A percentile compares a stretch with the other conserved stretches of the same genome.
These are phyloP conservation scores for Galerucella pusilla DNA, from an alignment of 2,888 invertebrate species.

Conservation along the genomic window DNA sequence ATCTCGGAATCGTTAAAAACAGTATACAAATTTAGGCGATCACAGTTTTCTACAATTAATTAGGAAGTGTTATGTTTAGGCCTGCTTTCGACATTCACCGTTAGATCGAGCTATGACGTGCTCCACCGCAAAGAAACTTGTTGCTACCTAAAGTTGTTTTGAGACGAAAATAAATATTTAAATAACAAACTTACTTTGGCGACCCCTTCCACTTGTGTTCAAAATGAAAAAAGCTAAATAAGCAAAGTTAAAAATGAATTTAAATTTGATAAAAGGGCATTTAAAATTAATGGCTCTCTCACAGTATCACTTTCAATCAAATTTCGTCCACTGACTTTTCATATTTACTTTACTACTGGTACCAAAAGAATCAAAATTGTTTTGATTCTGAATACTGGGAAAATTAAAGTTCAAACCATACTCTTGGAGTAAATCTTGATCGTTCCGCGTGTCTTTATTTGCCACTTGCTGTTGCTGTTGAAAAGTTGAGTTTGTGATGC, in stretches of 20 bases:
- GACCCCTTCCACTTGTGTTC: neutral
- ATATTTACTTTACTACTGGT: conserved; percentile 64
- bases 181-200: neutral
- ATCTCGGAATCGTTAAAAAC: too few species aligned
- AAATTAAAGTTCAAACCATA: conserved; percentile 77
- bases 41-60: too few species aligned
- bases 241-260: conserved; percentile 16
- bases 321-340: conserved; percentile 72
- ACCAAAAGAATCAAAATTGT: conserved; percentile 58
- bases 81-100: too few species aligned
- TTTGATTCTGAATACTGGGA: conserved; percentile 47
- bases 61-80: too few species aligned
- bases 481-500: conserved; percentile 58
- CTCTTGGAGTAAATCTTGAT: conserved; percentile 77
- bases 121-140: too few species aligned
- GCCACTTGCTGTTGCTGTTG: conserved; percentile 16
- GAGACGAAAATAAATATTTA: neutral
- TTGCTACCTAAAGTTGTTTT: neutral
- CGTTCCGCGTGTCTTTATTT: conserved; percentile 60
- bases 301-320: conserved; percentile 63
- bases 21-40: too few species aligned
- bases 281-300: conserved; percentile 41
- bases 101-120: too few species aligned
- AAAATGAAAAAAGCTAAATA: conserved; percentile 2
- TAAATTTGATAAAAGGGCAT: conserved; percentile 5